Conservation (phyloP, 2,888 invertebrate genomes). For the Brachyptera risi region DNA sequence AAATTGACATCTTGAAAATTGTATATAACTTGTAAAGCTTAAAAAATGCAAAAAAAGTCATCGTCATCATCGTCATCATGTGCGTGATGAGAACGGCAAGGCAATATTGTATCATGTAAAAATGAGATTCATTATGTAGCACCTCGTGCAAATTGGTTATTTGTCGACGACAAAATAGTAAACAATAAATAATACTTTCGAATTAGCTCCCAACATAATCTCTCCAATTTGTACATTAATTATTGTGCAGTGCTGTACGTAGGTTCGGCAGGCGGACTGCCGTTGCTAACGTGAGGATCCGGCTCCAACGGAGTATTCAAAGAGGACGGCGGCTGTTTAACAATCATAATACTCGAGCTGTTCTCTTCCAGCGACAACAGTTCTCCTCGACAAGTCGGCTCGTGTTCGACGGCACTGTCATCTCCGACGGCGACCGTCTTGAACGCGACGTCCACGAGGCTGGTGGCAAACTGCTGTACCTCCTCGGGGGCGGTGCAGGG, state of each 20-base stretch:
- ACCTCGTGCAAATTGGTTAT: too few relatives aligned
- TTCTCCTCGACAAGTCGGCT: neutral
- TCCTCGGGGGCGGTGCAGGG: slow-evolving; percentile 54
- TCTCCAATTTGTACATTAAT: neutral
- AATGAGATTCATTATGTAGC: too few relatives aligned
- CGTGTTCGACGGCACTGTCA: neutral
- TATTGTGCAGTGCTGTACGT: neutral
- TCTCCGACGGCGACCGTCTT: slow-evolving; percentile 1
- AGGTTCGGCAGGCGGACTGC: too few relatives aligned
- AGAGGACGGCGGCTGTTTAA: slow-evolving; percentile 25
- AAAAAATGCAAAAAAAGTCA: too few relatives aligned
- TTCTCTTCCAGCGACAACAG: slow-evolving; percentile 21
- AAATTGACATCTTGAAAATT: too few relatives aligned
- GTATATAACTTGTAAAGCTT: too few relatives aligned
- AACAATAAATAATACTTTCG: too few relatives aligned
- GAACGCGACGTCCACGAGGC: slow-evolving; percentile 46
- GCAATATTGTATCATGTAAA: too few relatives aligned
- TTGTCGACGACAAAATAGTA: too few relatives aligned
- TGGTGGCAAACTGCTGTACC: slow-evolving; percentile 44
- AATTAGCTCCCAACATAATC: too few relatives aligned
- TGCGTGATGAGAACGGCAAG: too few relatives aligned
- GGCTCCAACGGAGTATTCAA: slow-evolving; percentile 21
- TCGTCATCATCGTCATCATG: too few relatives aligned
- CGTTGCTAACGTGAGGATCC: slow-evolving; percentile 22
- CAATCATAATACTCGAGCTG: slow-evolving; percentile 23